A percentile compares a stretch with the other conserved stretches of the same genome.
Evolutionary conservation across 2,888 invertebrate species (phyloP).

Genomic region (Cerceris ruficornis): DNA sequence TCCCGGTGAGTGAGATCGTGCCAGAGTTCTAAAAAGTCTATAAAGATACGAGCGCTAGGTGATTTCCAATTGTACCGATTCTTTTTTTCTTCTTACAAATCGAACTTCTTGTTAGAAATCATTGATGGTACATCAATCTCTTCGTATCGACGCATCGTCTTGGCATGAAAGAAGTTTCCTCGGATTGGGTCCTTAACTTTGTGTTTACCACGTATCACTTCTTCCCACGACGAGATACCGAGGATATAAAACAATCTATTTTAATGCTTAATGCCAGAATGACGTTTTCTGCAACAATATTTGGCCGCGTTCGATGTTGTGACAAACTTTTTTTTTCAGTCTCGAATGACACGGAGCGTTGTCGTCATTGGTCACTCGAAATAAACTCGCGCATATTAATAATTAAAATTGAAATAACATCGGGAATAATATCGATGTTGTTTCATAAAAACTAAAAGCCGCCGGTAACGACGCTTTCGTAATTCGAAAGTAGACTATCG

Average conservation of each 20-base stretch:
- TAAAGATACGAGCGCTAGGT: not conserved
- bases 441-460: no score
- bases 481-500: no score
- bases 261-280: constrained; percentile 27
- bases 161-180: no score
- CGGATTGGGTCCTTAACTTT: not conserved
- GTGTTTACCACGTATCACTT: constrained; percentile 1
- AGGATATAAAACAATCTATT: constrained; percentile 29
- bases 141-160: no score
- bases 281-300: constrained; percentile 12
- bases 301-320: constrained; percentile 24
- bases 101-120: no score
- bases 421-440: no score
- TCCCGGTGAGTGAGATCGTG: constrained; percentile 20
- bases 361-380: constrained; percentile 11
- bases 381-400: not conserved
- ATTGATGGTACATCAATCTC: no score
- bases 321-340: constrained; percentile 16
- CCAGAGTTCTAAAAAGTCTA: constrained; percentile 16
- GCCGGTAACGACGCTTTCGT: no score
- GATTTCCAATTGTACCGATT: not conserved
- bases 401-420: no score
- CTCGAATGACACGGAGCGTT: not conserved
- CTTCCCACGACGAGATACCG: constrained; percentile 5
- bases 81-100: not conserved